These are phyloP conservation scores for Agapostemon virescens DNA, from an alignment of 2,888 invertebrate genomes.

Conservation along the genomic window DNA sequence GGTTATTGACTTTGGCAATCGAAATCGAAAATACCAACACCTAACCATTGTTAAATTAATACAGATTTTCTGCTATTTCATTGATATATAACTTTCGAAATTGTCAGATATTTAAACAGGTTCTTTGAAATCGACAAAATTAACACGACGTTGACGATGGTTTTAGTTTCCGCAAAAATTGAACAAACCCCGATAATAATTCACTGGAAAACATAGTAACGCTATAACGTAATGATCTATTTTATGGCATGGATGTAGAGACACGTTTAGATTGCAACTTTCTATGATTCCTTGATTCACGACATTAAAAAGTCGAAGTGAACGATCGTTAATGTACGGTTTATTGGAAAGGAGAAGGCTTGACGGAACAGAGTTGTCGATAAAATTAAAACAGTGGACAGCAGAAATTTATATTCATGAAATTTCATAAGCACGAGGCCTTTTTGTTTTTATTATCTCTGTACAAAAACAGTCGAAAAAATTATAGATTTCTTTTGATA, in stretches of 20 bases:
- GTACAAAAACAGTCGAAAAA: constrained; percentile 81
- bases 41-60: neutral
- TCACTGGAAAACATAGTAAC: neutral
- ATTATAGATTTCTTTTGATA: constrained; percentile 79
- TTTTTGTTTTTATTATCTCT: constrained; percentile 80
- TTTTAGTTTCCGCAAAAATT: neutral
- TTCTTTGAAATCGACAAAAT: neutral
- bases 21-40: neutral
- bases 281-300: neutral
- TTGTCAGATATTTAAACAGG: neutral
- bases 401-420: constrained; percentile 76
- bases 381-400: constrained; percentile 40
- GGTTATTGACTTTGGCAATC: neutral
- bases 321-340: neutral
- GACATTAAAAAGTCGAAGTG: neutral
- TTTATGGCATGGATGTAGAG: neutral
- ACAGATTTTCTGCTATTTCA: neutral
- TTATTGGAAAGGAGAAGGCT: neutral
- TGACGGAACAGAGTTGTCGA: neutral
- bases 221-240: neutral
- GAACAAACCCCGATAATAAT: neutral
- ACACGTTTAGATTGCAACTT: neutral
- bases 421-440: constrained; percentile 81
- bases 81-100: neutral
- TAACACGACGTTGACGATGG: neutral